A percentile compares a stretch with the other conserved stretches of the same genome.
Evolutionary conservation across 2,113 vertebrate genomes (phyloP).

Genomic region (Mungos mungo): DNA sequence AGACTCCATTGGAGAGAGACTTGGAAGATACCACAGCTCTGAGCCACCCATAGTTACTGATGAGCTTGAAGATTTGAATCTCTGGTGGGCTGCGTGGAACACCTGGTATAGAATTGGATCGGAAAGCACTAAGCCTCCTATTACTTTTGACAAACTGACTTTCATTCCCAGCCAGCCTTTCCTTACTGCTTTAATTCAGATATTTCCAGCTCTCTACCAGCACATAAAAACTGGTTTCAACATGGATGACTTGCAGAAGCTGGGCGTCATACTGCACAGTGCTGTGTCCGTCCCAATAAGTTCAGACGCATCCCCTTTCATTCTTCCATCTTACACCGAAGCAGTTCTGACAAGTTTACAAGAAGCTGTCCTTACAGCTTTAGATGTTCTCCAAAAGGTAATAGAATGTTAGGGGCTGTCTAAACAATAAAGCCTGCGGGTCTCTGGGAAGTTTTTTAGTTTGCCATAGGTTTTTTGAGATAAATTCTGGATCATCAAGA

Average conservation of each 20-base stretch:
- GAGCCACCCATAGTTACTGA: conserved; percentile 88
- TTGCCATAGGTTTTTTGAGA: not conserved
- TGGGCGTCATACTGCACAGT: conserved; percentile 95
- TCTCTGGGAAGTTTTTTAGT: not conserved
- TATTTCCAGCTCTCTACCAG: conserved; percentile 98
- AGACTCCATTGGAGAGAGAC: conserved; percentile 93
- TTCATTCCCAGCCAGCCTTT: conserved; percentile 99
- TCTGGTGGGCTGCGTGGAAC: conserved; percentile 99
- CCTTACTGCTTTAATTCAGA: conserved; percentile 97
- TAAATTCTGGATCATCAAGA: conserved; percentile 36
- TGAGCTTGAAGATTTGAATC: conserved; percentile 94
- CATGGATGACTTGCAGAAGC: conserved; percentile 96
- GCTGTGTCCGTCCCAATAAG: conserved; percentile 98
- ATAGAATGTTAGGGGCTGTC: conserved; percentile 53
- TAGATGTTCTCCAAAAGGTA: conserved; percentile 99
- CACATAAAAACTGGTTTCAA: conserved; percentile 97
- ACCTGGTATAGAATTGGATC: conserved; percentile 97
- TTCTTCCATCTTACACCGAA: conserved; percentile 98
- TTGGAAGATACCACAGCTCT: conserved; percentile 87
- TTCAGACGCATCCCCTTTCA: conserved; percentile 98
- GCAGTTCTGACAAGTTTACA: conserved; percentile 97
- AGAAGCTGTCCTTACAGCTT: conserved; percentile 95
- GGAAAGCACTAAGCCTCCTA: conserved; percentile 94
- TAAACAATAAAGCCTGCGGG: conserved; percentile 23
- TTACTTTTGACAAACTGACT: conserved; percentile 91